Conservation (phyloP, 1,140 invertebrate species). For the Drosophila athabasca region DNA sequence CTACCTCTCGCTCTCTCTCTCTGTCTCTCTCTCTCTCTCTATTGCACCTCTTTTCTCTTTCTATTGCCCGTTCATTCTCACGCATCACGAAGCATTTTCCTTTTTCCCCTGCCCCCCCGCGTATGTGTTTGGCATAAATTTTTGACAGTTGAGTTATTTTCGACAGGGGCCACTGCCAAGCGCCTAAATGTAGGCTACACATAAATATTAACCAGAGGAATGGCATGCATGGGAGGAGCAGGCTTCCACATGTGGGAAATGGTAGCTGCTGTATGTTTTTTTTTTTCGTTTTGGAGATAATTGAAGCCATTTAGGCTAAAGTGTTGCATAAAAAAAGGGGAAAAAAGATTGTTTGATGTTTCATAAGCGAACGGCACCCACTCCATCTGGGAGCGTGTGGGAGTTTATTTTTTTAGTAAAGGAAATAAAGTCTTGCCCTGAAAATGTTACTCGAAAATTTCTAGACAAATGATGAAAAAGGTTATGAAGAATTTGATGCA, state of each 20-base stretch:
- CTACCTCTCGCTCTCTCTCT: too few relatives aligned
- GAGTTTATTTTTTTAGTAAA: too few relatives aligned
- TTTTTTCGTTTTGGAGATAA: slow-evolving; percentile 31
- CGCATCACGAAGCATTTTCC: slow-evolving; percentile 16
- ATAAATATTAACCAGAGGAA: slow-evolving; percentile 47
- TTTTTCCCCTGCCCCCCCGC: slow-evolving; percentile 9
- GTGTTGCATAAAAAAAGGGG: too few relatives aligned
- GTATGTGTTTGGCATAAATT: slow-evolving; percentile 68
- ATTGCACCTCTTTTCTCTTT: slow-evolving; percentile 4
- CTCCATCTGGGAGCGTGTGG: too few relatives aligned
- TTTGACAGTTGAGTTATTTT: slow-evolving; percentile 74
- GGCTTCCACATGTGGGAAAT: too few relatives aligned
- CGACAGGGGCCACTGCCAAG: slow-evolving; percentile 37
- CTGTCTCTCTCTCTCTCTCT: too few relatives aligned
- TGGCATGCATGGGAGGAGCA: neutral
- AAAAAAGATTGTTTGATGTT: too few relatives aligned
- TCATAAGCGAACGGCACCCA: too few relatives aligned
- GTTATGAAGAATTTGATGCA: too few relatives aligned
- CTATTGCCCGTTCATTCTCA: slow-evolving; percentile 9
- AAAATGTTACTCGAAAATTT: too few relatives aligned
- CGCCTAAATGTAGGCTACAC: slow-evolving; percentile 67
- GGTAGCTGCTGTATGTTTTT: slow-evolving; percentile 44
- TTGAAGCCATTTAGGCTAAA: slow-evolving; percentile 56
- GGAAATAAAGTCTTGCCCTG: too few relatives aligned
- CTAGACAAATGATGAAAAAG: too few relatives aligned